Evolutionary conservation across 2,888 invertebrate species (phyloP).

Genomic region (Patella caerulea): DNA sequence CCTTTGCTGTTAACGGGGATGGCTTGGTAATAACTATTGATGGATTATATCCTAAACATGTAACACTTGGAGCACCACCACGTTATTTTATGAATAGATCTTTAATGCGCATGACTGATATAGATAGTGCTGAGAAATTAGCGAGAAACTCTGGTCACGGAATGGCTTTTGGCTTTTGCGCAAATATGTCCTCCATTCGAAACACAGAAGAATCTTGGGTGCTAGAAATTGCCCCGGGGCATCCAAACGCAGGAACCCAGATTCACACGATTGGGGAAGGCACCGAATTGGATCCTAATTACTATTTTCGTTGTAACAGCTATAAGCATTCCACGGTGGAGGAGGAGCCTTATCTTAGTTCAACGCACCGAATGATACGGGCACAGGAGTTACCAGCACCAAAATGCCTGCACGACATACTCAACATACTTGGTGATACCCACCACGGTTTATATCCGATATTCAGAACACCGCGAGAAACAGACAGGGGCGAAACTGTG

Average conservation of each 20-base stretch:
- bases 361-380: neutral
- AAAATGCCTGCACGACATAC: neutral
- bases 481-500: slow-evolving; percentile 10
- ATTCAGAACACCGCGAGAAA: slow-evolving; percentile 8
- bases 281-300: neutral
- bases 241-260: neutral
- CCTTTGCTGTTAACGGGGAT: slow-evolving; percentile 12
- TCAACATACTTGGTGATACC: slow-evolving; percentile 17
- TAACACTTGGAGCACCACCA: neutral
- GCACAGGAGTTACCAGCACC: slow-evolving; percentile 4
- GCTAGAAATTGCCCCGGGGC: slow-evolving; percentile 14
- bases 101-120: slow-evolving; percentile 10
- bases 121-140: slow-evolving; percentile 1
- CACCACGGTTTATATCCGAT: slow-evolving; percentile 12
- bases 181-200: slow-evolving; percentile 10
- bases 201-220: neutral
- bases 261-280: slow-evolving; percentile 13
- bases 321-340: slow-evolving; percentile 8
- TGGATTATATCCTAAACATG: neutral
- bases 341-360: slow-evolving; percentile 7
- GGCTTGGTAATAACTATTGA: slow-evolving; percentile 13
- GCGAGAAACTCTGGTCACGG: slow-evolving; percentile 16
- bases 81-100: slow-evolving; percentile 15
- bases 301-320: slow-evolving; percentile 18
- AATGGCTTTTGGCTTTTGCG: neutral